Evolutionary conservation across 92 coral and sea anemone species (phyloP).

Genomic region (Heteractis magnifica): DNA sequence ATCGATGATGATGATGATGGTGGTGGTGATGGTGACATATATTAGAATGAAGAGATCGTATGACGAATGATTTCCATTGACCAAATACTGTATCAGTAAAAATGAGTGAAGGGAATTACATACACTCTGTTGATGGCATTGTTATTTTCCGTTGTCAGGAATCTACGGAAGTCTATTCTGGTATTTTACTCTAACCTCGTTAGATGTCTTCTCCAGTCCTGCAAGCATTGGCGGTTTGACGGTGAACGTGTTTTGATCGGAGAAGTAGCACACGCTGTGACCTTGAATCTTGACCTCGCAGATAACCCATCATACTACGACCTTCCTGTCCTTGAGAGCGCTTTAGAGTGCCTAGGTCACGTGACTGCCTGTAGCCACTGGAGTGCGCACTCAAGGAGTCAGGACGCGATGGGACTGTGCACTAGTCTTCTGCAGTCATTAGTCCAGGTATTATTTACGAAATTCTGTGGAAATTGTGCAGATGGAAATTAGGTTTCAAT

Average conservation of each 20-base stretch:
- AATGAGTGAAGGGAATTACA: not conserved
- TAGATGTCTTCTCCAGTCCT: constrained; percentile 50
- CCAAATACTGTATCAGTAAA: not conserved
- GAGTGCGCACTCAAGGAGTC: constrained; percentile 67
- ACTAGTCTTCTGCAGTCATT: constrained; percentile 66
- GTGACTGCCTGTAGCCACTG: constrained; percentile 76
- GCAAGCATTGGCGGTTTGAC: constrained; percentile 74
- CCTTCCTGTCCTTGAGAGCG: constrained; percentile 85
- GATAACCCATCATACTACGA: constrained; percentile 97
- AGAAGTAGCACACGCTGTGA: constrained; percentile 78
- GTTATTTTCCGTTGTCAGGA: constrained; percentile 35
- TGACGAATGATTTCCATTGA: not conserved
- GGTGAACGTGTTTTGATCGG: constrained; percentile 85
- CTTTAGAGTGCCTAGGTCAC: constrained; percentile 80
- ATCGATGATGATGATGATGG: no score
- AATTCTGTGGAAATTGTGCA: not conserved
- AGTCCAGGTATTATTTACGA: constrained; percentile 61
- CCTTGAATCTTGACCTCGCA: constrained; percentile 82
- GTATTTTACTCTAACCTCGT: constrained; percentile 64
- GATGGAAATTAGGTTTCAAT: not conserved
- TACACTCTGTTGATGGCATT: not conserved
- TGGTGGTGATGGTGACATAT: no score
- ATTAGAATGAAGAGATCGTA: not conserved
- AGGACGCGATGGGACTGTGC: constrained; percentile 70
- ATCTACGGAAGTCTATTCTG: constrained; percentile 71